Conservation (phyloP, 2,888 invertebrate species). For the Lepidonotus clava region DNA sequence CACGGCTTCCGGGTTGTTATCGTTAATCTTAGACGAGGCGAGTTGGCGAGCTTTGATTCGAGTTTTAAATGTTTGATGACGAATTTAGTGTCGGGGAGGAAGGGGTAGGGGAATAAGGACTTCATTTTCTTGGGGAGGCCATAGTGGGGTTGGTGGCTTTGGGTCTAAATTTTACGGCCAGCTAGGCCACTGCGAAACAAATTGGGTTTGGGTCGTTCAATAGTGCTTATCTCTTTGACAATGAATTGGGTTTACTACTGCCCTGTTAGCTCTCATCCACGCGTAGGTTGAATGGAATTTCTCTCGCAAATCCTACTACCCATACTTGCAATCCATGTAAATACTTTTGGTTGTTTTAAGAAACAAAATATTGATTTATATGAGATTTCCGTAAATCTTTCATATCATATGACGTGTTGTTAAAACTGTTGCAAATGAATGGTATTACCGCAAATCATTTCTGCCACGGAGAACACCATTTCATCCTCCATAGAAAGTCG, state of each 20-base stretch:
- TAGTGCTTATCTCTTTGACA: slow-evolving; percentile 19
- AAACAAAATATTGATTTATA: no score
- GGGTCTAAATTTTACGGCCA: slow-evolving; percentile 10
- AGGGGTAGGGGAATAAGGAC: not conserved
- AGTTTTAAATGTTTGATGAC: slow-evolving; percentile 50
- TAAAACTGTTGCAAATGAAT: no score
- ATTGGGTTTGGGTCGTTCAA: slow-evolving; percentile 14
- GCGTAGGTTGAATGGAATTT: no score
- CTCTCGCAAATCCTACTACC: no score
- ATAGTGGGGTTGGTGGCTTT: not conserved
- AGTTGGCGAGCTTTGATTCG: slow-evolving; percentile 23
- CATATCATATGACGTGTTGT: no score
- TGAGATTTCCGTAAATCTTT: no score
- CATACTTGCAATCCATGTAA: no score
- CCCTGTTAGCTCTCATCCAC: no score
- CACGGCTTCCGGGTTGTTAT: slow-evolving; percentile 12
- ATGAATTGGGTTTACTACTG: not conserved
- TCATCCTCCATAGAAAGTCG: no score
- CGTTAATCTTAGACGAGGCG: slow-evolving; percentile 13
- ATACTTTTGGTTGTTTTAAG: no score
- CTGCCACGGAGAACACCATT: no score
- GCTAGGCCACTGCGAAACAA: slow-evolving; percentile 33
- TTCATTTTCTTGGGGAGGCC: not conserved
- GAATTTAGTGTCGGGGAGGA: not conserved
- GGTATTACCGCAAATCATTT: no score